These are phyloP conservation scores for Amia ocellicauda DNA, from an alignment of 2,113 vertebrate species.

Conservation along the genomic window DNA sequence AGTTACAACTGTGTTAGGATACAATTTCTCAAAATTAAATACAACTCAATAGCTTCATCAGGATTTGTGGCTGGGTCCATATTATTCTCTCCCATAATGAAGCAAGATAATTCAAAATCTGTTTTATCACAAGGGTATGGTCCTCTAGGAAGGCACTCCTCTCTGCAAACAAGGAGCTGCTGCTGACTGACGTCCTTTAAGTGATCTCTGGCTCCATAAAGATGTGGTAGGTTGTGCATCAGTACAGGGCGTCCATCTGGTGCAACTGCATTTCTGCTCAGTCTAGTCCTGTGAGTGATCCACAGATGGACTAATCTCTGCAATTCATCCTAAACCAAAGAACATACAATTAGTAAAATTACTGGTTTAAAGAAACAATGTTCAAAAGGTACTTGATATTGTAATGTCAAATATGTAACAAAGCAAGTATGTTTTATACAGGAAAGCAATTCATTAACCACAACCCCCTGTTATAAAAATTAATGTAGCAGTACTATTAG, in stretches of 20 bases:
- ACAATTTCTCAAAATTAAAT: constrained; percentile 25
- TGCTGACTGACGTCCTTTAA: constrained; percentile 25
- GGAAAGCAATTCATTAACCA: no score
- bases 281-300: constrained; percentile 24
- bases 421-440: no score
- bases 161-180: constrained; percentile 28
- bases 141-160: constrained; percentile 32
- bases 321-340: constrained; percentile 32
- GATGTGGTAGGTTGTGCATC: constrained; percentile 30
- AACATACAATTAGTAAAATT: no score
- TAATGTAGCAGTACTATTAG: no score
- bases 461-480: no score
- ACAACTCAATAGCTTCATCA: constrained; percentile 32
- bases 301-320: constrained; percentile 28
- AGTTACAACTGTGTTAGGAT: no score
- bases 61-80: constrained; percentile 19
- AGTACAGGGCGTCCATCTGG: constrained; percentile 33
- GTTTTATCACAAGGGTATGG: constrained; percentile 31
- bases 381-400: no score
- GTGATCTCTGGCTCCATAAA: constrained; percentile 30
- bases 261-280: constrained; percentile 27
- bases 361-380: no score
- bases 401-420: no score
- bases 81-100: constrained; percentile 31
- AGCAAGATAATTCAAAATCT: constrained; percentile 30